A percentile compares a stretch with the other conserved stretches of the same genome.
Evolutionary conservation across 2,888 invertebrate species (phyloP).

Genomic region (Hoplodrina ambigua): DNA sequence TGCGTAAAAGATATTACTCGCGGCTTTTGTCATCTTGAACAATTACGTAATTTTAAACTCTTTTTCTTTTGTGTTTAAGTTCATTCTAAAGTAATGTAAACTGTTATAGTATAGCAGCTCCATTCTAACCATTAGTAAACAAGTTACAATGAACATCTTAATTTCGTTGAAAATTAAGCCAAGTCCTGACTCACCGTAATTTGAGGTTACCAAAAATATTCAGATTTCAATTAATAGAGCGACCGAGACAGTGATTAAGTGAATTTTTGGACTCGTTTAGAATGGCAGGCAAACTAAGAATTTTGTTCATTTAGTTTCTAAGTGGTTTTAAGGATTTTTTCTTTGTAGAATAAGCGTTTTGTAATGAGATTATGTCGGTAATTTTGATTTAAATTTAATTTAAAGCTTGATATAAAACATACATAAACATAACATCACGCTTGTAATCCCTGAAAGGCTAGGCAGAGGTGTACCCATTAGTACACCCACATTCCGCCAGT

Average conservation of each 20-base stretch:
- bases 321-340: constrained; percentile 23
- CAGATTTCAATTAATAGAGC: constrained; percentile 50
- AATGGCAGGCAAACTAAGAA: constrained; percentile 30
- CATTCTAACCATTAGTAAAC: constrained; percentile 16
- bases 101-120: no score
- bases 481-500: no score
- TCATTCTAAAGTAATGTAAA: no score
- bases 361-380: neutral
- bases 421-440: no score
- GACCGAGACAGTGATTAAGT: constrained; percentile 42
- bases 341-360: constrained; percentile 18
- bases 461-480: no score
- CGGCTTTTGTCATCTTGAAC: no score
- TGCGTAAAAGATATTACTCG: no score
- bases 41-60: no score
- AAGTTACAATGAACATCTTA: constrained; percentile 47
- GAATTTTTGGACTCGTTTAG: constrained; percentile 26
- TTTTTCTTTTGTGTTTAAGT: no score
- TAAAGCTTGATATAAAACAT: neutral
- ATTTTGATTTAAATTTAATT: constrained; percentile 5
- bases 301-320: constrained; percentile 36
- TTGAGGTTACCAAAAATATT: constrained; percentile 40
- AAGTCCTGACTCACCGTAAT: constrained; percentile 42
- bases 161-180: constrained; percentile 35
- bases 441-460: no score